A percentile compares a stretch with the other conserved stretches of the same genome.
phyloP scores from a whole-genome alignment of 2,797 vertebrate genomes.

The Helostoma temminkii region DNA sequence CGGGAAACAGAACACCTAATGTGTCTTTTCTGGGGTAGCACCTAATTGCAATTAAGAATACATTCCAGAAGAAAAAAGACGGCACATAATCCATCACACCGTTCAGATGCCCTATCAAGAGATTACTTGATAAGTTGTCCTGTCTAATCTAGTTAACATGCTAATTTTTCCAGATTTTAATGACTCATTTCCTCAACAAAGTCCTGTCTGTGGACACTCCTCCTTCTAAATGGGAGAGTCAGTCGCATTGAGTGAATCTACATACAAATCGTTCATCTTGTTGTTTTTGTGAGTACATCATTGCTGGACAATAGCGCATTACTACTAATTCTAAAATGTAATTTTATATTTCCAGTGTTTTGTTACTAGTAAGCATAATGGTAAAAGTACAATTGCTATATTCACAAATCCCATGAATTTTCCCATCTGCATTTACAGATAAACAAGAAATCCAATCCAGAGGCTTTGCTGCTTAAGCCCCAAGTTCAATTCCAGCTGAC shows the following conservation, averaged over 20 bases:
- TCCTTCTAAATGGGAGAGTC: slow-evolving; percentile 30
- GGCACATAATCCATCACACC: slow-evolving; percentile 79
- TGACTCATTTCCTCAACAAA: slow-evolving; percentile 72
- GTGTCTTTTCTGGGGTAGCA: slow-evolving; percentile 51
- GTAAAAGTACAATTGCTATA: slow-evolving; percentile 37
- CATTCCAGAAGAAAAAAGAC: slow-evolving; percentile 60
- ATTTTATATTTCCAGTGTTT: slow-evolving; percentile 8
- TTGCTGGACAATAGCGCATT: slow-evolving; percentile 4
- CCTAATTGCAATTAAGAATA: slow-evolving; percentile 81
- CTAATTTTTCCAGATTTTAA: slow-evolving; percentile 84
- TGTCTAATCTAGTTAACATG: slow-evolving; percentile 82
- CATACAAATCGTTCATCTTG: slow-evolving; percentile 23
- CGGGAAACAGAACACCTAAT: slow-evolving; percentile 57
- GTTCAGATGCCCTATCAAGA: slow-evolving; percentile 81
- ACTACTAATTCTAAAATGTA: neutral
- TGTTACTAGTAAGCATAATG: slow-evolving; percentile 20
- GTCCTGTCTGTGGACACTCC: slow-evolving; percentile 38
- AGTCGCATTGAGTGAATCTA: slow-evolving; percentile 24
- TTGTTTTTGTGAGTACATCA: slow-evolving; percentile 8
- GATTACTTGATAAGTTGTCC: slow-evolving; percentile 83
- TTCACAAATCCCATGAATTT: slow-evolving; percentile 35
- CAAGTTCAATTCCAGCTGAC: slow-evolving; percentile 62
- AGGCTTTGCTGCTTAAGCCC: slow-evolving; percentile 49
- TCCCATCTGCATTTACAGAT: slow-evolving; percentile 72
- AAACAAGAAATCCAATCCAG: slow-evolving; percentile 67